Base-by-base conservation (phyloP, 2,797 vertebrate genomes). In the Knipowitschia caucasica region DNA sequence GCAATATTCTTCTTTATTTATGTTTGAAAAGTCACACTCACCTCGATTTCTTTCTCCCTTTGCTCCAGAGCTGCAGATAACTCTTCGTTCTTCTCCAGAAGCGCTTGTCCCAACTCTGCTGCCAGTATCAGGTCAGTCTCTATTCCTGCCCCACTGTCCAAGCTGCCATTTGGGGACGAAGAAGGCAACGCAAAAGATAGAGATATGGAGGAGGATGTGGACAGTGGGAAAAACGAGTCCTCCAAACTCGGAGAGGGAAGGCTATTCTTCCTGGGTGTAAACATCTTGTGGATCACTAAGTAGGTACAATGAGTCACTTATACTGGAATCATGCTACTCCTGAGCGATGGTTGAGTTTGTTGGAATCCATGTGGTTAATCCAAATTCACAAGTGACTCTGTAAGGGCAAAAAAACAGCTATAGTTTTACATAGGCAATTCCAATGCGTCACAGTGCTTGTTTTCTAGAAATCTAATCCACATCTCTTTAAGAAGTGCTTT, bases 61-160 rank as follows among this genome's bases (percentile, higher is more conserved):
- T 82, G 82, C 43, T 80, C 75, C 71, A 92, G 73, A 63, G 83
- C 71, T 9, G 79, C 77, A 18, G 82, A 77, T 67, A 92, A 71
- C 63, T 91, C 90, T 64, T 90, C 90, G 17, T 89, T 92, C 73
- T 88, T 90, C 75, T 92, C 91, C 73, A 92, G 77, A 30, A 92
- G 74, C 21, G 91, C 91, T 64, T 84, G 86, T 1, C 91, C 91
- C 34, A 92, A 73, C 62, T 92, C 90, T 3, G 91, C 91, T 1
- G 91, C 91, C 11, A 92, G 78, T 35, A 90, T 89, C 51, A 92
- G 74, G 62, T 92, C 91, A 0, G 89, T 88, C 73, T 92, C 89
- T 56, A 92, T 72, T 29, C 58, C 83, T 8, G 67, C 81, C 27
- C 67, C 64, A 0, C 63, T 60, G 39, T 86, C 82, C 12, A 53